phyloP scores from a whole-genome alignment of 2,888 invertebrate species.

The Caenorhabditis plicata region DNA sequence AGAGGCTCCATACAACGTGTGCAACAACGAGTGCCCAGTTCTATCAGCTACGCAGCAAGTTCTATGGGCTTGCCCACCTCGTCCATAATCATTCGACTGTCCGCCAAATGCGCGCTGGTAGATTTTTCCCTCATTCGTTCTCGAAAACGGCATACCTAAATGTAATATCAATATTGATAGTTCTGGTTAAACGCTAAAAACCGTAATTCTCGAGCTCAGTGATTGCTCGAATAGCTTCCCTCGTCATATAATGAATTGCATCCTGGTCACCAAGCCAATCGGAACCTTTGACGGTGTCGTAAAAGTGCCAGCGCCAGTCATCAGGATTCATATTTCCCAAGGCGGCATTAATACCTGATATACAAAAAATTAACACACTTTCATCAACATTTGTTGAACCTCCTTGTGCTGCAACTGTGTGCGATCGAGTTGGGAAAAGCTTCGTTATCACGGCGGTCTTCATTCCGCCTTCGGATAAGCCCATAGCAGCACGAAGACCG shows the following conservation, averaged over 20 bases:
- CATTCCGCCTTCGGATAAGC: constrained; percentile 91
- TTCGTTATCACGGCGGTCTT: constrained; percentile 96
- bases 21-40: constrained; percentile 94
- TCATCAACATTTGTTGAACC: constrained; percentile 68
- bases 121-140: constrained; percentile 91
- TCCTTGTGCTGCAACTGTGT: constrained; percentile 97
- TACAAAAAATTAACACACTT: too few relatives aligned
- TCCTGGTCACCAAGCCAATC: constrained; percentile 97
- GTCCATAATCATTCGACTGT: constrained; percentile 92
- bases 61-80: constrained; percentile 77
- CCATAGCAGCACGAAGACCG: constrained; percentile 93
- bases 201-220: constrained; percentile 74
- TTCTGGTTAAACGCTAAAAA: neutral
- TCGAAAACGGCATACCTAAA: constrained; percentile 75
- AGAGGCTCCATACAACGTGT: constrained; percentile 92
- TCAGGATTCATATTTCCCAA: constrained; percentile 90
- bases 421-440: constrained; percentile 89
- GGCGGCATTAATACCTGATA: constrained; percentile 86
- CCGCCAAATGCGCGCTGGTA: constrained; percentile 99
- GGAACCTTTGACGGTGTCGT: constrained; percentile 72
- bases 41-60: constrained; percentile 97
- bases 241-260: constrained; percentile 96
- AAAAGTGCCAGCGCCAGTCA: constrained; percentile 96
- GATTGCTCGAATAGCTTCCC: constrained; percentile 69
- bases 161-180: neutral